Base-by-base conservation (phyloP, 2,113 vertebrate species). In the Eonycteris spelaea region DNA sequence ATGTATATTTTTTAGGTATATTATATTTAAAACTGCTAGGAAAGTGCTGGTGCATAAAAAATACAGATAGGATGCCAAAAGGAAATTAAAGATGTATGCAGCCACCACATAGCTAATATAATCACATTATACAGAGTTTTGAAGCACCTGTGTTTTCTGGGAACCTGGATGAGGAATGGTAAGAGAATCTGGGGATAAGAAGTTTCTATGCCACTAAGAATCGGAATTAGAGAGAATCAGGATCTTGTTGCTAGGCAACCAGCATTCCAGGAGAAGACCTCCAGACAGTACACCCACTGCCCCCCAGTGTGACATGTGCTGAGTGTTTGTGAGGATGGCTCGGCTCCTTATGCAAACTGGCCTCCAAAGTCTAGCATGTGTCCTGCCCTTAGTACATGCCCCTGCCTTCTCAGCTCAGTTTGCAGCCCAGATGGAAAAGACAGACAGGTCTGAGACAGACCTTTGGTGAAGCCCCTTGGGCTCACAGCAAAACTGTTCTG, bases 221-320 rank as follows among this genome's bases (percentile, higher is more conserved):
- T 4, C 82, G 40, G 51, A 91, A 51, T 68, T 95, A 74, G 65
- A 95, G 15, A 86, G 63, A 91, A 71, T 51, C 82, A 55, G 80
- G 38, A 78, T 87, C 86, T 94, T 35, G 91, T 97, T 96, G 86
- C 96, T 94, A 96, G 79, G 97, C 88, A 96, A 97, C 87, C 43
- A 70, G 5, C 13, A 87, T 87, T 94, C 45, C 61, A 89, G 61
- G 80, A 86, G 51, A 40, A 93, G 78, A 55, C 77, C 19, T 97
- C 87, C 73, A 78, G 78, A 71, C 45, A 89, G 68, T 21, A 55
- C 5, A 38, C 63, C 26, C 0, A 0, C 86, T 94, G 48, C 51
- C 78, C 86, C 70, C 3, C 74, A 55, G 88, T 0, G 0, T 77
- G 80, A 78, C 33, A 63, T 30, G 40, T 86, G 51, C 68, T 75